Evolutionary conservation across 2,888 invertebrate species (phyloP), one percentile per base, ranked within the genome.

Genomic region (Drosophila koepferae): DNA sequence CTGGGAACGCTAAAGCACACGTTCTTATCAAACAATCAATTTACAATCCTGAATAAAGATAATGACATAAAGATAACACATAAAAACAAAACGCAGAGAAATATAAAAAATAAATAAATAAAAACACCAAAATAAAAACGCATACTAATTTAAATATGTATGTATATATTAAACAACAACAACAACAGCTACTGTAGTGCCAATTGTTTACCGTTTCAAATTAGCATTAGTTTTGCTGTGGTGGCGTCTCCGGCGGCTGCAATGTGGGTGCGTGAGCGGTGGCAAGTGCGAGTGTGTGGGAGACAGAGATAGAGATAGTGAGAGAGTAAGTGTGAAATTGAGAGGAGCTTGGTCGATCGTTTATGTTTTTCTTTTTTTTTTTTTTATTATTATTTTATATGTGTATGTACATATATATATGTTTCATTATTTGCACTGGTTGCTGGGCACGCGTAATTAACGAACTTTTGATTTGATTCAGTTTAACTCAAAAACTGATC

Each of bases 121-220:
- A 63, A 40, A 62, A 41, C 1, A 43, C 41, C 67, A 63, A 59
- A 55, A n/a, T 41, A 49, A 31, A 31, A 38, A 49, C 56, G 34
- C 46, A 40, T 44, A 53, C 40, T 62, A 38, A 62, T 58, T 71
- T 51, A 67, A 74, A 66, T 69, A 65, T 40, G 53, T 77, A 64
- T 34, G 2, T 34, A 51, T 34, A 12, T 34, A 34, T 34, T 64
- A 73, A 66, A 76, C 43, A 60, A 40, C 16, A 60, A 40, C 16
- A 36, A 60, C n/a, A 36, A 55, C 14, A 54, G 2, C 4, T 51
- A 58, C 48, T 49, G 53, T 55, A 53, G 41, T 49, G 44, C 41
- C 68, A 88, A 75, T 82, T 86, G 86, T 88, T 84, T 84, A 84
- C 84, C 88, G 86, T 88, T 84, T 64, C 55, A 80, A 84, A 82